Conservation (phyloP, 2,113 vertebrate species). For the Platysternon megacephalum region DNA sequence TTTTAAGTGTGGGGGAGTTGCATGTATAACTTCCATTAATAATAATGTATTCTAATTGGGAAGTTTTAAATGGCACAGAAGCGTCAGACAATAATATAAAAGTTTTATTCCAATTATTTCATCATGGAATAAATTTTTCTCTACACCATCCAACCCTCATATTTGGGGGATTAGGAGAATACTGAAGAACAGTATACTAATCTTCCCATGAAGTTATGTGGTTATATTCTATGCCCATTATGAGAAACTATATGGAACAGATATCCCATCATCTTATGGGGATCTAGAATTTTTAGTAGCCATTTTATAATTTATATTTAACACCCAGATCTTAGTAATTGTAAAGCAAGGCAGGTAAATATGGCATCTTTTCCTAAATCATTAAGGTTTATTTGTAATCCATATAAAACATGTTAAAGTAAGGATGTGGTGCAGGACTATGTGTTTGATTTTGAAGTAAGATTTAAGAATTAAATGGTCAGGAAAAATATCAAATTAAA, state of each 20-base stretch:
- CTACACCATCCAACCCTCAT: not conserved
- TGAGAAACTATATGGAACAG: not conserved
- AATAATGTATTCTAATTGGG: not conserved
- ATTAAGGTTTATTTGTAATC: not conserved
- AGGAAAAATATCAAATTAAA: not conserved
- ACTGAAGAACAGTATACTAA: not conserved
- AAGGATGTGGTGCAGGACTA: not conserved
- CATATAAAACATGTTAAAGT: not conserved
- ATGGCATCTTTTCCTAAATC: not conserved
- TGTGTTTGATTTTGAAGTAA: not conserved
- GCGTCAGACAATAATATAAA: not conserved
- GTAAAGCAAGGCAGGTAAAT: not conserved
- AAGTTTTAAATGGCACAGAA: not conserved
- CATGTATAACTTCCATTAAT: not conserved
- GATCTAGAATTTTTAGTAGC: not conserved
- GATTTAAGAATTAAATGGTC: not conserved
- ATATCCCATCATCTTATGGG: not conserved
- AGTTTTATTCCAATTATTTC: not conserved
- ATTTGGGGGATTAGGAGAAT: not conserved
- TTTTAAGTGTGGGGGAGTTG: not conserved
- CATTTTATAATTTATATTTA: not conserved
- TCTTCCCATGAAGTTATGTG: not conserved
- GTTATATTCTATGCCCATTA: not conserved
- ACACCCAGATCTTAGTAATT: not conserved
- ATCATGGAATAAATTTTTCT: not conserved